A percentile compares a stretch with the other conserved stretches of the same genome.
Evolutionary conservation across 2,797 vertebrate genomes (phyloP).

Genomic region (Dallia pectoralis): DNA sequence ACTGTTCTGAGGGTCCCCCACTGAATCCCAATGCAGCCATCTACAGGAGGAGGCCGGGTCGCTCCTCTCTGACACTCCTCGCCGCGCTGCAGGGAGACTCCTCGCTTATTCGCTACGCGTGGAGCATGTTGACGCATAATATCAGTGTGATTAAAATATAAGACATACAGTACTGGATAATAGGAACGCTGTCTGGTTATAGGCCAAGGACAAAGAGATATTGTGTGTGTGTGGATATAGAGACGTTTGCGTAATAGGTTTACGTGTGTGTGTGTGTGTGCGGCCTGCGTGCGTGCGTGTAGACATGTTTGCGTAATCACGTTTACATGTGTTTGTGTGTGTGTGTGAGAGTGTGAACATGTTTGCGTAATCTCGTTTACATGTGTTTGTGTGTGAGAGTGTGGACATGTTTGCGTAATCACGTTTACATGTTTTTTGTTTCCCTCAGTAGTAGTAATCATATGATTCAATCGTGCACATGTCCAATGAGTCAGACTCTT

Average conservation of each 20-base stretch:
- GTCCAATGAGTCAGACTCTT: not conserved
- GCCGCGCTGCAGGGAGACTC: not conserved
- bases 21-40: not conserved
- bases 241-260: too few species aligned
- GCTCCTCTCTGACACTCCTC: not conserved
- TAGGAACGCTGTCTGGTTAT: not conserved
- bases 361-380: too few species aligned
- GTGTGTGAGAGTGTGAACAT: not conserved
- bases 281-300: not conserved
- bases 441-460: too few species aligned
- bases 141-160: not conserved
- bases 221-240: not conserved
- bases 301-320: too few species aligned
- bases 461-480: too few species aligned
- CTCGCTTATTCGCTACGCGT: not conserved
- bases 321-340: not conserved
- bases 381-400: not conserved
- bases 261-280: not conserved
- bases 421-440: too few species aligned
- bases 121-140: not conserved
- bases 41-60: not conserved
- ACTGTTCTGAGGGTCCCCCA: not conserved
- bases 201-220: not conserved
- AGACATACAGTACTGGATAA: not conserved
- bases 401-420: too few species aligned